A percentile compares a stretch with the other conserved stretches of the same genome.
phyloP scores from a whole-genome alignment of 2,113 vertebrate genomes.

The Sander vitreus region DNA sequence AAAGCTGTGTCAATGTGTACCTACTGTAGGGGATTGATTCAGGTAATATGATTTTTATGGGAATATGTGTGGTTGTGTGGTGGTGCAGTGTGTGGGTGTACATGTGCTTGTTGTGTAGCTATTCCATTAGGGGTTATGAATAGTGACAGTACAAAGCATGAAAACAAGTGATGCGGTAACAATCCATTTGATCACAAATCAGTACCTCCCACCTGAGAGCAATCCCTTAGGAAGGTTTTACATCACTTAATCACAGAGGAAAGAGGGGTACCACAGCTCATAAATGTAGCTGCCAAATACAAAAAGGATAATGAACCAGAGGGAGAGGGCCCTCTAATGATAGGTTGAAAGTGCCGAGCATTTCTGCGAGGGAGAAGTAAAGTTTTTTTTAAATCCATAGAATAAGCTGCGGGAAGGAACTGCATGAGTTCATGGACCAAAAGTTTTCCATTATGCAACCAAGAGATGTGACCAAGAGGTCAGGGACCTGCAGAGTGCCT shows the following conservation, averaged over 20 bases:
- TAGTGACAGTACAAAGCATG: conserved; percentile 41
- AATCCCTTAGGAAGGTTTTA: conserved; percentile 40
- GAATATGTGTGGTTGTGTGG: conserved; percentile 24
- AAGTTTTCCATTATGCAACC: conserved; percentile 43
- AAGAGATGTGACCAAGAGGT: too few relatives aligned
- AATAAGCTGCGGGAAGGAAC: conserved; percentile 21
- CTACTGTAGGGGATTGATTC: conserved; percentile 37
- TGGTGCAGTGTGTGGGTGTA: not conserved
- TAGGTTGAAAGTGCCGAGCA: conserved; percentile 30
- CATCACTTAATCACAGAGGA: conserved; percentile 24
- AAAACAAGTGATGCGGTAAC: conserved; percentile 54
- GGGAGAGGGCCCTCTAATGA: conserved; percentile 31
- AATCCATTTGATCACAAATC: conserved; percentile 67
- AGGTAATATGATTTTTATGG: conserved; percentile 8
- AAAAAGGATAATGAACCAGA: conserved; percentile 27
- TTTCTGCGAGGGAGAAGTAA: conserved; percentile 19
- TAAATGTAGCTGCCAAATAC: conserved; percentile 28
- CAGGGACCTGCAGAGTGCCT: conserved; percentile 33
- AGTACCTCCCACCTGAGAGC: conserved; percentile 58
- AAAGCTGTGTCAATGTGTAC: conserved; percentile 51
- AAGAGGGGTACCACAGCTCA: conserved; percentile 19
- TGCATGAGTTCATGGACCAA: conserved; percentile 21
- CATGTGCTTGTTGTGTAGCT: conserved; percentile 9
- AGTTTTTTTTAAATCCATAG: conserved; percentile 24
- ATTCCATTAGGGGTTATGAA: conserved; percentile 46